Percentiles rank a stretch among this genome's conserved stretches.
Conservation (phyloP, 2,113 vertebrate genomes). For the Pycnonotus jocosus region DNA sequence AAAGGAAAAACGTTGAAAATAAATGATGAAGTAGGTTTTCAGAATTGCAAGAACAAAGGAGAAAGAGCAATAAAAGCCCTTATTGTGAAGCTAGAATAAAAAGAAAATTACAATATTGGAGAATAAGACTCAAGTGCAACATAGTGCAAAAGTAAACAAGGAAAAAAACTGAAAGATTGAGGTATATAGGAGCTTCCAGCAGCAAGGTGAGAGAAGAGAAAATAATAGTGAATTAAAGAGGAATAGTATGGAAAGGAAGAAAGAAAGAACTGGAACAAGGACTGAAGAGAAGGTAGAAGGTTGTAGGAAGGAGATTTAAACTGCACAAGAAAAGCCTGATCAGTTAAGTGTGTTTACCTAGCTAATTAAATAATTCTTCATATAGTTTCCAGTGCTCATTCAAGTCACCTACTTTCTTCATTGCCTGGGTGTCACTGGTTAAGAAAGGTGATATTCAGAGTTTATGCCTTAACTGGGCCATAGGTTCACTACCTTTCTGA, state of each 20-base stretch:
- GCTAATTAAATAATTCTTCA: constrained; percentile 9
- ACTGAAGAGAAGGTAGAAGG: background rate
- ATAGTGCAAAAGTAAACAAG: background rate
- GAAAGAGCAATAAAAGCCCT: background rate
- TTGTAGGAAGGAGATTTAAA: background rate
- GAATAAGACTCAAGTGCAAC: background rate
- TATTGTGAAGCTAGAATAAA: background rate
- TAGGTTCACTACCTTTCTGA: background rate
- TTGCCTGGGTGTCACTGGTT: background rate
- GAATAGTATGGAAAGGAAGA: background rate
- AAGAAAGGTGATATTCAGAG: background rate
- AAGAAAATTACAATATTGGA: background rate
- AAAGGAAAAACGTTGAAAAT: background rate
- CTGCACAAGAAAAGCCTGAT: background rate
- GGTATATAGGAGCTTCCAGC: background rate
- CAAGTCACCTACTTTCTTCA: constrained; percentile 25
- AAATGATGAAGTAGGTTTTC: background rate
- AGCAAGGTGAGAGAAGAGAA: background rate
- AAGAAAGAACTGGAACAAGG: background rate
- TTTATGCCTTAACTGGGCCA: background rate
- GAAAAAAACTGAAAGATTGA: background rate
- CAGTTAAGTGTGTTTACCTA: background rate
- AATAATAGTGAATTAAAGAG: background rate
- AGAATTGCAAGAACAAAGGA: background rate
- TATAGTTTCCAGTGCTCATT: background rate